Conservation (phyloP, 2,113 vertebrate genomes). For the Himantopus leucocephalus region DNA sequence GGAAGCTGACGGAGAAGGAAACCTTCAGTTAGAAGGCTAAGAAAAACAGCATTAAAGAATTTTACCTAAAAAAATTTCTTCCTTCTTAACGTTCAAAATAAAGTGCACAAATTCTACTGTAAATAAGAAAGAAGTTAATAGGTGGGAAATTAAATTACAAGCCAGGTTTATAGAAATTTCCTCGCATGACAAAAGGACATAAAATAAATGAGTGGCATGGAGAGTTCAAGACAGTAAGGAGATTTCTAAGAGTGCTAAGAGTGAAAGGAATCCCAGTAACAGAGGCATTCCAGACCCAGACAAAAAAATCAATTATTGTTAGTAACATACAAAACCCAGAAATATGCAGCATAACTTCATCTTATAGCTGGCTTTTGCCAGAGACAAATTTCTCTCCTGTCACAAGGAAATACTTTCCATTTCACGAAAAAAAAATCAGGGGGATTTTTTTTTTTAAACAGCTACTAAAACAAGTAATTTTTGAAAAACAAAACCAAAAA, state of each 20-base stretch:
- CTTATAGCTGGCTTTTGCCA: background rate
- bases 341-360: background rate
- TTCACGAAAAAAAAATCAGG: accelerated
- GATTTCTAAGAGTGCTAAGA: background rate
- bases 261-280: background rate
- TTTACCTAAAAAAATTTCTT: background rate
- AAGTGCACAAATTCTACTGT: background rate
- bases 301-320: background rate
- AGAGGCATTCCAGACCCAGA: background rate
- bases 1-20: background rate
- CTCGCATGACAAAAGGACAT: background rate
- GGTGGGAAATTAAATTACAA: background rate
- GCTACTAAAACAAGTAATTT: background rate
- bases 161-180: background rate
- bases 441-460: background rate
- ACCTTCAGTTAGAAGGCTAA: background rate
- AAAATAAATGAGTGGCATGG: background rate
- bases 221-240: background rate
- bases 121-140: background rate
- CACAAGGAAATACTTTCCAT: background rate
- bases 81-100: background rate
- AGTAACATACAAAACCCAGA: background rate
- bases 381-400: background rate
- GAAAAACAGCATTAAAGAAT: background rate
- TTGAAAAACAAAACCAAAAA: background rate